These are phyloP conservation scores for Acanthosepion pharaonis DNA, from an alignment of 2,888 invertebrate species.

Conservation along the genomic window DNA sequence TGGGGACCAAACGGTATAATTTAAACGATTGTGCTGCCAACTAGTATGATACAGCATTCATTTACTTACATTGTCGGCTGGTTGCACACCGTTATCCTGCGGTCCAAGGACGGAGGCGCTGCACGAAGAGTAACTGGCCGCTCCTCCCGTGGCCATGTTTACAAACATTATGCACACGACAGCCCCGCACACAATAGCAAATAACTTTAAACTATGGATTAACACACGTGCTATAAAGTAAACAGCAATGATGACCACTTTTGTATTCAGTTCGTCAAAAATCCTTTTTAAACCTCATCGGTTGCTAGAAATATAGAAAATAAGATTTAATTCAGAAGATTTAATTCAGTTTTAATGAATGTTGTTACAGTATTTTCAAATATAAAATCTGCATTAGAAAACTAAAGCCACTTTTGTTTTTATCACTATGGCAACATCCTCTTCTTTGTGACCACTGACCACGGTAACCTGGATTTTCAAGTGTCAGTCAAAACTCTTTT, in stretches of 20 bases:
- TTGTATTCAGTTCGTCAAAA: background rate
- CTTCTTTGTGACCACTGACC: too few relatives aligned
- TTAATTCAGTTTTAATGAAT: too few relatives aligned
- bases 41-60: background rate
- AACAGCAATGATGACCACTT: background rate
- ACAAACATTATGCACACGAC: slow-evolving; percentile 47
- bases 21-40: background rate
- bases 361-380: too few relatives aligned
- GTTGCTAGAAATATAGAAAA: background rate
- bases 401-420: too few relatives aligned
- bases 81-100: background rate
- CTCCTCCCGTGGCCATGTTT: slow-evolving; percentile 47
- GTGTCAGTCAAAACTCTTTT: too few relatives aligned
- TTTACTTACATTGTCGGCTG: slow-evolving; percentile 46
- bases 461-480: too few relatives aligned
- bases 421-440: too few relatives aligned
- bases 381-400: too few relatives aligned
- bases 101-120: slow-evolving; percentile 24
- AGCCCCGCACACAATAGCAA: background rate
- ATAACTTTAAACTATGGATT: slow-evolving; percentile 1
- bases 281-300: background rate
- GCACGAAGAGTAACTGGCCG: slow-evolving; percentile 44
- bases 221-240: background rate
- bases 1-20: background rate
- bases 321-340: background rate